phyloP scores from a whole-genome alignment of 2,888 invertebrate genomes.

The Scaptomyza tumidula region DNA sequence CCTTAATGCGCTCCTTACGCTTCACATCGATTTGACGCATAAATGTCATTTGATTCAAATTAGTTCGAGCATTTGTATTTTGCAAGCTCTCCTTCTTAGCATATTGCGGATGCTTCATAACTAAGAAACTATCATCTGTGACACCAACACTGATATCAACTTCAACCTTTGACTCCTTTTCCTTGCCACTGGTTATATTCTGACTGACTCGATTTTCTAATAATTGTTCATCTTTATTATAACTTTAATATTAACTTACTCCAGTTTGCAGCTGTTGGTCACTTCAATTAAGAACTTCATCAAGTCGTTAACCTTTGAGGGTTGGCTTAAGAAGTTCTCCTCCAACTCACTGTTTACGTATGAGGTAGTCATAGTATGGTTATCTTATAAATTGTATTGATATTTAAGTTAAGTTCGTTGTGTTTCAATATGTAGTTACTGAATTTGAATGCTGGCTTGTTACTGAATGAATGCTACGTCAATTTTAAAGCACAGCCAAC shows the following conservation, averaged over 20 bases:
- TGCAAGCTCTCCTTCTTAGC: background rate
- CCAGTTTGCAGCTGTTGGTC: constrained; percentile 26
- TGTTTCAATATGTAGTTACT: constrained; percentile 12
- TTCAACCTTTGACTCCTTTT: constrained; percentile 28
- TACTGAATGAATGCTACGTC: constrained; percentile 8
- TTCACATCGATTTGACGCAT: constrained; percentile 51
- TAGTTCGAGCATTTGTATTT: background rate
- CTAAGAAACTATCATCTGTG: constrained; percentile 29
- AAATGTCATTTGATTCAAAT: constrained; percentile 36
- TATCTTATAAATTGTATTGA: background rate
- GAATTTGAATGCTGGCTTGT: background rate
- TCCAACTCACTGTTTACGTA: constrained; percentile 19
- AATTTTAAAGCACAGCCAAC: constrained; percentile 49
- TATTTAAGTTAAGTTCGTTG: constrained; percentile 1
- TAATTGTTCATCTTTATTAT: no score
- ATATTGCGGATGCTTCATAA: background rate
- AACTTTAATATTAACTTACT: constrained; percentile 29
- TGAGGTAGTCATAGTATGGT: constrained; percentile 1
- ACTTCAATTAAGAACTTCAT: constrained; percentile 39
- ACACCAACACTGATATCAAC: constrained; percentile 23
- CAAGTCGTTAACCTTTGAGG: constrained; percentile 41
- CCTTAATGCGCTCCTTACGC: background rate
- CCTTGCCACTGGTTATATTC: constrained; percentile 3
- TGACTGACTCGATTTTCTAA: no score
- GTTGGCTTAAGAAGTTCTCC: constrained; percentile 38